Percentiles rank a stretch among this genome's conserved stretches.
Conservation (phyloP, 2,888 invertebrate species). For the Pardosa pseudoannulata region DNA sequence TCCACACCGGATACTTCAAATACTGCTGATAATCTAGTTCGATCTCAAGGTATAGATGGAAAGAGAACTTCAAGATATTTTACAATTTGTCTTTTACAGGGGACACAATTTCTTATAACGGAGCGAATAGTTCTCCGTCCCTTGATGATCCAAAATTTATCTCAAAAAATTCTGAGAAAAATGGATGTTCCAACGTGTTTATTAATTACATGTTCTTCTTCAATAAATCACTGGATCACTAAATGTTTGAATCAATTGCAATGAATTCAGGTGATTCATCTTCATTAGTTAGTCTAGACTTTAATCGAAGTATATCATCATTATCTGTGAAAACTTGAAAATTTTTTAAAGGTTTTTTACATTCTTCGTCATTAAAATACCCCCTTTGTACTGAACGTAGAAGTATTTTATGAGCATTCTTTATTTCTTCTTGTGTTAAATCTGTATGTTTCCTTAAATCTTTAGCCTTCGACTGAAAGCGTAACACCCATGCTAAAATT, state of each 20-base stretch:
- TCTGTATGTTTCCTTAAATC: too few species aligned
- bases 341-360: background rate
- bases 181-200: background rate
- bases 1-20: constrained; percentile 22
- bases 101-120: background rate
- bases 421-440: background rate
- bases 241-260: background rate
- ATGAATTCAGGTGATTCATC: background rate
- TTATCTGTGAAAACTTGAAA: background rate
- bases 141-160: background rate
- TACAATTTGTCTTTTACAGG: background rate
- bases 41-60: background rate
- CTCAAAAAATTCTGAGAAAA: background rate
- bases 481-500: constrained; percentile 23
- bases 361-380: background rate
- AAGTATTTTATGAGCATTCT: background rate
- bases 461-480: background rate
- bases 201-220: background rate
- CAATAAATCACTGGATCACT: background rate
- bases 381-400: background rate
- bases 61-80: background rate
- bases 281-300: background rate
- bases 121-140: background rate
- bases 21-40: background rate
- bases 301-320: background rate